These are phyloP conservation scores for Apis dorsata DNA, from an alignment of 1,140 invertebrate genomes.

Conservation along the genomic window DNA sequence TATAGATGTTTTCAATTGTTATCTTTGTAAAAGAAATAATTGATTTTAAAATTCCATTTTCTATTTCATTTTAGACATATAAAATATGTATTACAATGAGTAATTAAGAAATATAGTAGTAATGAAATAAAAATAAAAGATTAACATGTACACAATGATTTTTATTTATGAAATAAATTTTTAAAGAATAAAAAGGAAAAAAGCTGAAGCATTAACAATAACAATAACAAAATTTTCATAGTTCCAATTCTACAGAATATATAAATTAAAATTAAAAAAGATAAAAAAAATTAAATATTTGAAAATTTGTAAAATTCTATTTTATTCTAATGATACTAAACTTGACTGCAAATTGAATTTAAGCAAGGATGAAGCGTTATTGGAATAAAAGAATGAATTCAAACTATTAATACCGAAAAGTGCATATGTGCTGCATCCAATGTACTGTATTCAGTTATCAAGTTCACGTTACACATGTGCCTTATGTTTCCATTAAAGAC, in stretches of 20 bases:
- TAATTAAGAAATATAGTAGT: neutral
- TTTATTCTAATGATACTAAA: neutral
- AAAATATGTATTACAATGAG: neutral
- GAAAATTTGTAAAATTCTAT: neutral
- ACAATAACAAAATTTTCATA: too few relatives aligned
- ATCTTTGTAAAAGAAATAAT: neutral
- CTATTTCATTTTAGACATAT: neutral
- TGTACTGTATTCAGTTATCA: neutral
- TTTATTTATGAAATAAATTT: too few relatives aligned
- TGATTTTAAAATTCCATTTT: neutral
- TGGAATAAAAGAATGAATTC: constrained; percentile 33
- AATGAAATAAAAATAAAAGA: neutral
- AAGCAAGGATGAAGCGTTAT: constrained; percentile 21
- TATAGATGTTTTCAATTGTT: too few relatives aligned
- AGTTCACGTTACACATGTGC: neutral
- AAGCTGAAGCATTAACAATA: too few relatives aligned
- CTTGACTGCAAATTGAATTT: constrained; percentile 4
- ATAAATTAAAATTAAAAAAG: too few relatives aligned
- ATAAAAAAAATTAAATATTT: neutral
- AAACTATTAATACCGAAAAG: constrained; percentile 38
- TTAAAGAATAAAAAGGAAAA: too few relatives aligned
- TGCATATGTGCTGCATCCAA: neutral
- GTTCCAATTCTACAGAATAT: too few relatives aligned
- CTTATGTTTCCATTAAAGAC: neutral
- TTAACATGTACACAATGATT: neutral